Base-by-base conservation (phyloP, 2,888 invertebrate species). In the Euproctis similis region DNA sequence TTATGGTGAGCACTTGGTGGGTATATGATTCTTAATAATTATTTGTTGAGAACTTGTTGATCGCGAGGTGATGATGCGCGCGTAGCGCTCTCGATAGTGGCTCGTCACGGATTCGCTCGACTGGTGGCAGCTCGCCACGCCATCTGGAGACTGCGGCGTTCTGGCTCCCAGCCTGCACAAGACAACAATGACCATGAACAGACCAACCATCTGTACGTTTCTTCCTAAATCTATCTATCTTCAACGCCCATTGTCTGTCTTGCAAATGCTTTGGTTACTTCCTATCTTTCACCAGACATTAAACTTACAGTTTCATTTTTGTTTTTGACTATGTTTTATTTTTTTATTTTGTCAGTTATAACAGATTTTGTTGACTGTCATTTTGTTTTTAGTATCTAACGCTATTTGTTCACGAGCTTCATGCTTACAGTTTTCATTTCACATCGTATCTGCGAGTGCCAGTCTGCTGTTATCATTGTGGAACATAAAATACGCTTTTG, bases 41-140 rank as follows among this genome's bases (percentile, higher is more conserved):
- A 36, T 53, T 42, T 53, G 54, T 57, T 60, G 52, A 53, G 39
- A 55, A 64, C 68, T 71, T 68, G 72, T 72, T 67, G 65, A 60
- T 47, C 55, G 55, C 52, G 57, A 53, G 65, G 73, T 77, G 70
- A 59, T 59, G 47, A 75, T 71, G 74, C 72, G 76, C 76, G 72
- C 49, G 48, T 73, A 75, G 77, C 70, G 77, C 70, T 61, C 61
- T 50, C 67, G 64, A 82, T 62, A 57, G 88, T 89, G 89, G 89
- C 89, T 86, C 88, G 88, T 56, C 88, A 89, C 88, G 87, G 88
- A 55, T 86, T 89, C 76, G 89, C 88, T 73, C 87, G 89, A 77
- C 87, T 89, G 69, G 89, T 89, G 87, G 89, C 89, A 75, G 89
- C 89, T 56, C 88, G 89, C 77, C 88, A 88, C 85, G 89, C 89